Percentiles rank a stretch among this genome's conserved stretches.
These are phyloP conservation scores for Phylloscopus trochilus DNA, from an alignment of 2,113 vertebrate species.

Conservation along the genomic window DNA sequence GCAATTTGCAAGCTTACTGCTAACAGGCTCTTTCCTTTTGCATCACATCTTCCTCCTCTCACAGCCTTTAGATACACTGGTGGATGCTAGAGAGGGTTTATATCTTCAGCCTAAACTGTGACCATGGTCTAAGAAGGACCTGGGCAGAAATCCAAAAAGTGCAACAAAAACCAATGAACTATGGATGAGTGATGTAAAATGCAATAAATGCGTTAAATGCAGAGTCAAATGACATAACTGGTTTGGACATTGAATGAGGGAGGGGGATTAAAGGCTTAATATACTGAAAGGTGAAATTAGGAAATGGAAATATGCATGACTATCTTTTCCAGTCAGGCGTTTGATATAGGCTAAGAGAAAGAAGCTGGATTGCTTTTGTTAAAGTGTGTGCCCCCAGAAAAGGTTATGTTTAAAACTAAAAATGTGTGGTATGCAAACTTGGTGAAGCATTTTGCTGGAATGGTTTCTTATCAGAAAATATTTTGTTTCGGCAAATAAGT, in stretches of 20 bases:
- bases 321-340: neutral
- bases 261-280: neutral
- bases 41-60: neutral
- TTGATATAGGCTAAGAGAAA: neutral
- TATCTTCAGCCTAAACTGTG: neutral
- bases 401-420: neutral
- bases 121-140: neutral
- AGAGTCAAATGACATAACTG: neutral
- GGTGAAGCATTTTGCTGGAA: neutral
- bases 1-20: neutral
- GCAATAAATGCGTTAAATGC: neutral
- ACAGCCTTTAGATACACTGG: neutral
- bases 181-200: neutral
- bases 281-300: neutral
- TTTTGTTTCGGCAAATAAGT: neutral
- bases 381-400: neutral
- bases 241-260: neutral
- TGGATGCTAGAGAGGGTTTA: neutral
- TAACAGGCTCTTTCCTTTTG: neutral
- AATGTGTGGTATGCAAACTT: neutral
- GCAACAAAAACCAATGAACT: neutral
- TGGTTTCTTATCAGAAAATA: neutral
- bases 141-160: neutral
- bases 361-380: neutral
- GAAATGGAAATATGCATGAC: neutral